A percentile compares a stretch with the other conserved stretches of the same genome.
Conservation (phyloP, 2,888 invertebrate genomes). For the Noctua janthe region DNA sequence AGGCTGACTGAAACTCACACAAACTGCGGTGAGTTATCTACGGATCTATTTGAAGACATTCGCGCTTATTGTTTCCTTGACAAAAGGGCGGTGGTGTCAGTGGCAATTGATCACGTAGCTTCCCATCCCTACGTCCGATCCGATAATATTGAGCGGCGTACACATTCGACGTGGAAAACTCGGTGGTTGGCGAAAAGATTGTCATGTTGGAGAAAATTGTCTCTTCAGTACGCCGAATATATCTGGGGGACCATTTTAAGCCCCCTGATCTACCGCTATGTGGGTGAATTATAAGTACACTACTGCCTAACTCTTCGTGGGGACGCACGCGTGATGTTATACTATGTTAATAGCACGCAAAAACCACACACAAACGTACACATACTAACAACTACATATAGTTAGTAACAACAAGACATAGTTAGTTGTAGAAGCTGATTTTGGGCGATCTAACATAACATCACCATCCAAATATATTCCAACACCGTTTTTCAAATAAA, state of each 20-base stretch:
- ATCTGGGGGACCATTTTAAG: not conserved
- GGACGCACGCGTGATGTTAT: not conserved
- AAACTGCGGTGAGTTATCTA: constrained; percentile 69
- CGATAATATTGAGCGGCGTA: constrained; percentile 59
- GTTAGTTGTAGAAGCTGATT: not conserved
- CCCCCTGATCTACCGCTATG: too few relatives aligned
- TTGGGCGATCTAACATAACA: not conserved
- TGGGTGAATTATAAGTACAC: not conserved
- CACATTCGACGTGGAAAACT: constrained; percentile 32
- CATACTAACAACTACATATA: not conserved
- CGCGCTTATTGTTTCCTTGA: constrained; percentile 79
- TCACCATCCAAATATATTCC: not conserved
- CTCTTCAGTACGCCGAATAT: not conserved
- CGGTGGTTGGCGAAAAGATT: not conserved
- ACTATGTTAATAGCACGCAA: not conserved
- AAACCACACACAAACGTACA: not conserved
- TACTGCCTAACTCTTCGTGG: not conserved
- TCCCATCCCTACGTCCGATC: constrained; percentile 65
- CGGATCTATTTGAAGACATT: constrained; percentile 77
- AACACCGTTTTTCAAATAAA: not conserved
- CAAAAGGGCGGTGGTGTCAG: constrained; percentile 77
- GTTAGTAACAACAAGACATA: not conserved
- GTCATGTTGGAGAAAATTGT: not conserved
- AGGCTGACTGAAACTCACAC: constrained; percentile 37
- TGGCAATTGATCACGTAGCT: constrained; percentile 80